Evolutionary conservation across 23 tunicate species (phyloP).

Genomic region (Trididemnum clinides): DNA sequence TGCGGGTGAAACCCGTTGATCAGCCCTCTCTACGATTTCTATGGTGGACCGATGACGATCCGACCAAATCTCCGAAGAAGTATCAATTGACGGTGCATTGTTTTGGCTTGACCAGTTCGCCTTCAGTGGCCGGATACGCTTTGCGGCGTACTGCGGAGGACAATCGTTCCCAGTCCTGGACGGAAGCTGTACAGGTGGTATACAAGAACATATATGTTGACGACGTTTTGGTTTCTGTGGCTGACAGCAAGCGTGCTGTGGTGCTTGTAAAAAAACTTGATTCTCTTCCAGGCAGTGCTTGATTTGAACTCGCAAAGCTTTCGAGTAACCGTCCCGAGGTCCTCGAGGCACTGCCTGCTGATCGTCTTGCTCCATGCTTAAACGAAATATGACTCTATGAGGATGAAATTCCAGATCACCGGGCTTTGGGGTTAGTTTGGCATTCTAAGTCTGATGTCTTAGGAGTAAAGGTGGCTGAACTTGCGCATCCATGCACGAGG

Average conservation of each 20-base stretch:
- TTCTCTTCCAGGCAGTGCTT: neutral
- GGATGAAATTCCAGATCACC: neutral
- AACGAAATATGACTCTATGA: neutral
- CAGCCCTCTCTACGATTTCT: neutral
- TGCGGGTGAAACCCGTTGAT: neutral
- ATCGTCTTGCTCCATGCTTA: neutral
- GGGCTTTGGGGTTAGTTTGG: constrained; percentile 4
- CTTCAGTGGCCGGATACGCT: neutral
- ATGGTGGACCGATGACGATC: constrained; percentile 19
- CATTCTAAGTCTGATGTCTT: neutral
- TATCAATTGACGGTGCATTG: constrained; percentile 23
- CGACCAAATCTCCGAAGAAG: neutral
- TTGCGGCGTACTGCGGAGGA: neutral
- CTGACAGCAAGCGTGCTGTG: neutral
- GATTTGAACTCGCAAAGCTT: constrained; percentile 5
- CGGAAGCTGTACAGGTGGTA: neutral
- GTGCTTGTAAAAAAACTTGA: neutral
- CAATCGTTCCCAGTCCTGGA: neutral
- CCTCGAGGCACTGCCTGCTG: neutral
- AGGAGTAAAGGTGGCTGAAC: neutral
- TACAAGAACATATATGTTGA: neutral
- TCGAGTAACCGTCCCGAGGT: neutral
- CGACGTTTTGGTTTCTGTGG: neutral
- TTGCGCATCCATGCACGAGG: neutral
- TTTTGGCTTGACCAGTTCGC: constrained; percentile 12